Conservation (phyloP, 2,888 invertebrate species). For the Phengaris alcon region DNA sequence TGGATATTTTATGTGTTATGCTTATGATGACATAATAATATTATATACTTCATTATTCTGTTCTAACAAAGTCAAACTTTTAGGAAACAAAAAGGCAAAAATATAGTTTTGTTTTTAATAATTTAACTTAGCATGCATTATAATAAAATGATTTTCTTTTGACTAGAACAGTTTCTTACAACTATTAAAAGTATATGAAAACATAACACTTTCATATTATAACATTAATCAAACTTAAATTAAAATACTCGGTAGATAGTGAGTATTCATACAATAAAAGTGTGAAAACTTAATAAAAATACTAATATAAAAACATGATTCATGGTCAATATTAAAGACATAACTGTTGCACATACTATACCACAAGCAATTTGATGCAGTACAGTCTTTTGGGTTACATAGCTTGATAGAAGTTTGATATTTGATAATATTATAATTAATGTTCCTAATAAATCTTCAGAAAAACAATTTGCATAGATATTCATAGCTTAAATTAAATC, state of each 20-base stretch:
- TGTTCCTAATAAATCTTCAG: neutral
- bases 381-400: slow-evolving; percentile 28
- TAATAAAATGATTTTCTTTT: slow-evolving; percentile 9
- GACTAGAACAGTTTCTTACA: slow-evolving; percentile 20
- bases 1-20: no score
- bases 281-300: neutral
- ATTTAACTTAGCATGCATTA: neutral
- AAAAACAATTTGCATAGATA: neutral
- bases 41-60: no score
- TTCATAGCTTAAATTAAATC: slow-evolving; percentile 19
- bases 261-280: neutral
- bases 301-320: neutral
- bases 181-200: slow-evolving; percentile 24
- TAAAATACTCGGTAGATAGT: neutral
- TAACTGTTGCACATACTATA: neutral
- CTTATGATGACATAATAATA: no score
- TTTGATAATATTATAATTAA: slow-evolving; percentile 14
- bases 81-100: neutral
- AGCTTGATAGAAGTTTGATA: neutral
- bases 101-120: slow-evolving; percentile 8
- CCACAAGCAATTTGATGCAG: slow-evolving; percentile 1
- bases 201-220: slow-evolving; percentile 18
- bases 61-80: neutral
- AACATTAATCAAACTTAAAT: neutral
- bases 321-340: neutral